These are phyloP conservation scores for Zaprionus davidi DNA, from an alignment of 1,140 invertebrate species.

Conservation along the genomic window DNA sequence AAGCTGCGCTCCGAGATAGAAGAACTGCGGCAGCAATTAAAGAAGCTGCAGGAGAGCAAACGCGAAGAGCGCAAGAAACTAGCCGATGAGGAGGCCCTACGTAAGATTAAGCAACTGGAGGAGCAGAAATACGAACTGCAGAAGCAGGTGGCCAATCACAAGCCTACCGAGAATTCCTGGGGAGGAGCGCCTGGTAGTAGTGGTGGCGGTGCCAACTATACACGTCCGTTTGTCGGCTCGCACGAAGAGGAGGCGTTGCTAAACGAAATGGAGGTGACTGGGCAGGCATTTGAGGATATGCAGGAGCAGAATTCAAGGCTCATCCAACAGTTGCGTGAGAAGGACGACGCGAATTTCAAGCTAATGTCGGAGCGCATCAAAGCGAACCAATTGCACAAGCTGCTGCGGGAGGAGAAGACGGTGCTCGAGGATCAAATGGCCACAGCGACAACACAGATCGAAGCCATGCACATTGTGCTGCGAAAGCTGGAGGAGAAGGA, in stretches of 20 bases:
- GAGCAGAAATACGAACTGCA: constrained; percentile 94
- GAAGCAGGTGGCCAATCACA: constrained; percentile 93
- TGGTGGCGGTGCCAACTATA: constrained; percentile 66
- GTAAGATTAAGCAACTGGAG: constrained; percentile 97
- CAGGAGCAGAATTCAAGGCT: constrained; percentile 98
- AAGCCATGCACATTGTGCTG: constrained; percentile 97
- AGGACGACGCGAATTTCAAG: constrained; percentile 99
- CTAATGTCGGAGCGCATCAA: constrained; percentile 99
- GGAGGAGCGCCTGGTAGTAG: constrained; percentile 61
- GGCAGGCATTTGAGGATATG: constrained; percentile 99
- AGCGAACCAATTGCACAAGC: constrained; percentile 97
- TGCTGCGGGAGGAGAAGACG: constrained; percentile 93
- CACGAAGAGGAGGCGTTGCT: constrained; percentile 97
- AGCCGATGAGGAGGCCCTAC: constrained; percentile 96
- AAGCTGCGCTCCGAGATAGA: constrained; percentile 95
- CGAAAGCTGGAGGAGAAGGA: constrained; percentile 99
- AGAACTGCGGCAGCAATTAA: constrained; percentile 92
- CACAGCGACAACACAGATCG: constrained; percentile 96
- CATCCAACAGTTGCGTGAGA: constrained; percentile 97
- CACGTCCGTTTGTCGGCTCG: constrained; percentile 88
- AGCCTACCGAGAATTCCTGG: constrained; percentile 89
- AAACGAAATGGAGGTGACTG: constrained; percentile 99
- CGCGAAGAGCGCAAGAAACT: constrained; percentile 95
- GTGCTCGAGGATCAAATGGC: constrained; percentile 86
- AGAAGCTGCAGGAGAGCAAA: constrained; percentile 95